Percentiles rank a stretch among this genome's conserved stretches.
Evolutionary conservation across 2,113 vertebrate species (phyloP).

Genomic region (Scytalopus superciliaris): DNA sequence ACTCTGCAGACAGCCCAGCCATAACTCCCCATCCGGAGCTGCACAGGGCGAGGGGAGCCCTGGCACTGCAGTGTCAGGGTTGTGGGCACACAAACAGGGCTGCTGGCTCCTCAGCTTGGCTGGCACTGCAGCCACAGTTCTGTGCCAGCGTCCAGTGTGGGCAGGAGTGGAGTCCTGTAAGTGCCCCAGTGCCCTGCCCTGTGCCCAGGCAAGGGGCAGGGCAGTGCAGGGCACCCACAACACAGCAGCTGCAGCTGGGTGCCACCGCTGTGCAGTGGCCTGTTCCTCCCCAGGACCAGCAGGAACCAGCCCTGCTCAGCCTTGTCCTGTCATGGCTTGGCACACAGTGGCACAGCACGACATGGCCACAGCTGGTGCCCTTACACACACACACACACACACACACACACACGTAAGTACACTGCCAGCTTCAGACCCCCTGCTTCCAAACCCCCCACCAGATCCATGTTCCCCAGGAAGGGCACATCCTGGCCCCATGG

Average conservation of each 20-base stretch:
- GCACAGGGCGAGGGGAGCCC: rapidly evolving
- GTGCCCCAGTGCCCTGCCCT: not conserved
- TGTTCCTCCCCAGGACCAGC: not conserved
- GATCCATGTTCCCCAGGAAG: not conserved
- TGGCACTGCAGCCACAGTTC: not conserved
- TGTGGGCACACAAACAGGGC: not conserved
- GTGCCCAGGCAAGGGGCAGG: rapidly evolving
- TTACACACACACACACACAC: too few species aligned
- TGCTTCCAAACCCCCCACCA: rapidly evolving
- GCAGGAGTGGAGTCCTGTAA: rapidly evolving
- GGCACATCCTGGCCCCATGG: not conserved
- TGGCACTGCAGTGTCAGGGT: rapidly evolving
- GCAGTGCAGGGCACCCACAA: not conserved
- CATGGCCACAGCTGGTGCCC: not conserved
- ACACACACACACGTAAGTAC: rapidly evolving
- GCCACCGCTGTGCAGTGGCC: rapidly evolving
- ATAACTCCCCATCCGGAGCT: rapidly evolving
- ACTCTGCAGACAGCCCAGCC: not conserved
- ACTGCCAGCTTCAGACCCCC: rapidly evolving
- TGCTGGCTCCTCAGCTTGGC: not conserved
- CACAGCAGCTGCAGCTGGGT: not conserved
- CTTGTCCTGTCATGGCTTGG: rapidly evolving
- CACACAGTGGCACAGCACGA: not conserved
- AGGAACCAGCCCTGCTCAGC: not conserved
- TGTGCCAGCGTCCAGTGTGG: rapidly evolving